phyloP scores from a whole-genome alignment of 2,888 invertebrate species.

The Cyrtodaria siliqua region DNA sequence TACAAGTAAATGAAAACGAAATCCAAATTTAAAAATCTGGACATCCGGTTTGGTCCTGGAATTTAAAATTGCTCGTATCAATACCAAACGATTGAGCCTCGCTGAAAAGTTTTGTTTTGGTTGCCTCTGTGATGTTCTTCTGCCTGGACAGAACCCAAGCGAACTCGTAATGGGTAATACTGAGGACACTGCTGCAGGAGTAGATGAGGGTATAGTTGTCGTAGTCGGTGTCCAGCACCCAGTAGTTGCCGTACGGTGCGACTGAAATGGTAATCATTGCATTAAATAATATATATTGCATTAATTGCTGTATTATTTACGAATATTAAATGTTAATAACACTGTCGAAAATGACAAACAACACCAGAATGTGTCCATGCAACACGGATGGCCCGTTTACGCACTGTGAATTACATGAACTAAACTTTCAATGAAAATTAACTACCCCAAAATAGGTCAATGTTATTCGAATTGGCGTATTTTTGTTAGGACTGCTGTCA shows the following conservation, averaged over 20 bases:
- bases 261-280: conserved; percentile 60
- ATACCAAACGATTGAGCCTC: conserved; percentile 59
- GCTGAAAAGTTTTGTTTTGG: conserved; percentile 54
- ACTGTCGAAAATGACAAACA: too few relatives aligned
- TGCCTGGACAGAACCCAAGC: conserved; percentile 72
- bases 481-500: too few relatives aligned
- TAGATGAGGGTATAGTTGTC: conserved; percentile 70
- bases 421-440: too few relatives aligned
- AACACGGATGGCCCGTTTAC: too few relatives aligned
- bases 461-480: too few relatives aligned
- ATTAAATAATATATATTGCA: too few relatives aligned
- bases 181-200: conserved; percentile 67
- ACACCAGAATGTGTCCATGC: too few relatives aligned
- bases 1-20: conserved; percentile 1
- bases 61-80: conserved; percentile 55
- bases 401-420: too few relatives aligned
- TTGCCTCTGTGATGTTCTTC: conserved; percentile 55
- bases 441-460: too few relatives aligned
- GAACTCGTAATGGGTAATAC: conserved; percentile 71
- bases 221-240: conserved; percentile 76
- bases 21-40: conserved; percentile 22
- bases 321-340: too few relatives aligned
- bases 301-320: too few relatives aligned
- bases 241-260: conserved; percentile 71
- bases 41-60: conserved; percentile 61